These are phyloP conservation scores for Drosophila picticornis DNA, from an alignment of 2,888 invertebrate genomes.

Conservation along the genomic window DNA sequence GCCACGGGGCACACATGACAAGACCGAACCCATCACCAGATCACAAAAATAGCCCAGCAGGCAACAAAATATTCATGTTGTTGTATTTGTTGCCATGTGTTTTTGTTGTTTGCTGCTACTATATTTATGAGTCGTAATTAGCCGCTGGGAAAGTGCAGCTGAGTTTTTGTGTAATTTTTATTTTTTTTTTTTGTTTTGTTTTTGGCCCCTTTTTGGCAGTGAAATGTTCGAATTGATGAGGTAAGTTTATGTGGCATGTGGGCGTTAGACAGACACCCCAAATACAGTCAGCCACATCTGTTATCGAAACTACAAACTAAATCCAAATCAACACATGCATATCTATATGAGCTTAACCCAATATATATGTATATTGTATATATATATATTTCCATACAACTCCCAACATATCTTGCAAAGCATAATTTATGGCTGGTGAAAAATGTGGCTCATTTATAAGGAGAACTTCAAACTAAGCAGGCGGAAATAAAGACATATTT, in stretches of 20 bases:
- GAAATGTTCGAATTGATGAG: slow-evolving; percentile 45
- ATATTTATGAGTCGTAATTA: slow-evolving; percentile 71
- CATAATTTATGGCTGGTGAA: neutral
- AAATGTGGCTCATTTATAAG: slow-evolving; percentile 13
- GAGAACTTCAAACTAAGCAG: neutral
- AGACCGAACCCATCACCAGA: slow-evolving; percentile 4
- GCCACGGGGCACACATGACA: slow-evolving; percentile 31
- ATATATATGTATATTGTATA: slow-evolving; percentile 3
- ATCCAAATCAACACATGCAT: slow-evolving; percentile 10
- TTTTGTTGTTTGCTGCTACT: slow-evolving; percentile 30
- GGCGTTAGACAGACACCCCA: slow-evolving; percentile 16
- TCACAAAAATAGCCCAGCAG: slow-evolving; percentile 62
- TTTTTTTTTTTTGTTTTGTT: neutral
- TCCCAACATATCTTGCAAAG: neutral
- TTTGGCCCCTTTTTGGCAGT: slow-evolving; percentile 41
- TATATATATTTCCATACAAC: neutral
- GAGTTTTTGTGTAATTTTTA: slow-evolving; percentile 38
- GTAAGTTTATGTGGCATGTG: slow-evolving; percentile 44
- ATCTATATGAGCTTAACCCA: neutral
- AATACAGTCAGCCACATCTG: slow-evolving; percentile 42
- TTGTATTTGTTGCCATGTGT: slow-evolving; percentile 34
- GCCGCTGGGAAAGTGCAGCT: slow-evolving; percentile 50
- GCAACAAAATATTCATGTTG: slow-evolving; percentile 29
- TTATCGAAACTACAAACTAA: slow-evolving; percentile 12
- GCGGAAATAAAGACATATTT: neutral